Evolutionary conservation across 1,140 invertebrate species (phyloP).

Genomic region (Dryas iulia): DNA sequence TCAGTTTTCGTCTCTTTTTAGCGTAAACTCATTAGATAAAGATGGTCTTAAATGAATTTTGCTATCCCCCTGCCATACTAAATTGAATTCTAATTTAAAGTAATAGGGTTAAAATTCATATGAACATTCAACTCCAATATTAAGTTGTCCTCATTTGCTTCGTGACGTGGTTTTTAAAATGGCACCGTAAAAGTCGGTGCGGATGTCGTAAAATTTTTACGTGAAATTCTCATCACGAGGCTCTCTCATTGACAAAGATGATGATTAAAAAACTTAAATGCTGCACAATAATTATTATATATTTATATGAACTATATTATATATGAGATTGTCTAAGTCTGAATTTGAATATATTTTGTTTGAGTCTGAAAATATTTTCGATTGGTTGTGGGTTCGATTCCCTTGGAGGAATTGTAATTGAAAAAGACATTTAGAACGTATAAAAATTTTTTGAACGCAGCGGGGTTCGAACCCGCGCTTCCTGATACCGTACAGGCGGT

Average conservation of each 20-base stretch:
- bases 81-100: not conserved
- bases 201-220: conserved; percentile 45
- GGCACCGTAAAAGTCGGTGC: conserved; percentile 24
- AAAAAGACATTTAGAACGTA: too few relatives aligned
- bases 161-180: conserved; percentile 31
- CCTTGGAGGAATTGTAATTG: too few relatives aligned
- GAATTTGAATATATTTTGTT: too few relatives aligned
- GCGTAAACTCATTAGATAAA: conserved; percentile 26
- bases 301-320: too few relatives aligned
- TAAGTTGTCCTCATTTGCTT: conserved; percentile 26
- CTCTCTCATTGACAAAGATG: conserved; percentile 37
- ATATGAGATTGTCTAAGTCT: too few relatives aligned
- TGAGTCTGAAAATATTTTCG: too few relatives aligned
- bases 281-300: not conserved
- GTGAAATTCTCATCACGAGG: conserved; percentile 40
- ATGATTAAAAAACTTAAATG: conserved; percentile 9
- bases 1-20: conserved; percentile 24
- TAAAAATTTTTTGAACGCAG: too few relatives aligned
- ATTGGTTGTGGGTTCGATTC: too few relatives aligned
- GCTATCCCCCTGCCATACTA: not conserved
- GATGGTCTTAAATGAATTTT: conserved; percentile 27
- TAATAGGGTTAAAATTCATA: not conserved
- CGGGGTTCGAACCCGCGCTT: too few relatives aligned
- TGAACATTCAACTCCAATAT: conserved; percentile 3
- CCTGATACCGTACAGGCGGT: too few relatives aligned